These are phyloP conservation scores for Apomyelois bistriatella DNA, from an alignment of 2,888 invertebrate genomes.

Conservation along the genomic window DNA sequence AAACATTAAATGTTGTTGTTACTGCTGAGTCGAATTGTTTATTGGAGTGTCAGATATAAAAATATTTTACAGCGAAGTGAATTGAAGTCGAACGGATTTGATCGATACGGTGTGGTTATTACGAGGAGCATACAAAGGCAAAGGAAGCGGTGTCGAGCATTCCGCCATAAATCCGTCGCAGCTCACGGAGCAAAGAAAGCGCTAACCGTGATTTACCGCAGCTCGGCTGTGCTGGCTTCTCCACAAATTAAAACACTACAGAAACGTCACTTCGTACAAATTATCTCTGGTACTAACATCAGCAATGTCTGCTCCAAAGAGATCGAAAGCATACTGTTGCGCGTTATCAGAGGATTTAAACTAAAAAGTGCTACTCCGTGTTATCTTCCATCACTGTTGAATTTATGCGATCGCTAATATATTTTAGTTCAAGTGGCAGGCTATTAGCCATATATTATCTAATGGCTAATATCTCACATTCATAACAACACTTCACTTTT, in stretches of 20 bases:
- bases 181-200: slow-evolving; percentile 52
- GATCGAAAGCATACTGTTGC: too few relatives aligned
- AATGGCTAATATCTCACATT: too few relatives aligned
- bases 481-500: too few relatives aligned
- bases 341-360: too few relatives aligned
- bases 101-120: slow-evolving; percentile 27
- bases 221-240: slow-evolving; percentile 25
- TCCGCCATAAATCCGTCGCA: slow-evolving; percentile 51
- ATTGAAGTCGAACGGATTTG: slow-evolving; percentile 19
- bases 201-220: slow-evolving; percentile 69
- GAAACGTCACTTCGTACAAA: background rate
- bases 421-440: too few relatives aligned
- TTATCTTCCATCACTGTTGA: too few relatives aligned
- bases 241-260: background rate
- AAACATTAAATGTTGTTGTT: slow-evolving; percentile 36
- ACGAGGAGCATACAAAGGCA: slow-evolving; percentile 46
- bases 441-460: too few relatives aligned
- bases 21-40: slow-evolving; percentile 31
- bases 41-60: slow-evolving; percentile 35
- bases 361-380: too few relatives aligned
- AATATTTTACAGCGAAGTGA: slow-evolving; percentile 26
- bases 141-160: slow-evolving; percentile 44
- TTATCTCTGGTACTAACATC: background rate
- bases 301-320: too few relatives aligned
- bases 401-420: too few relatives aligned